Evolutionary conservation across 2,888 invertebrate genomes (phyloP).

Genomic region (Lasioglossum figueresi): DNA sequence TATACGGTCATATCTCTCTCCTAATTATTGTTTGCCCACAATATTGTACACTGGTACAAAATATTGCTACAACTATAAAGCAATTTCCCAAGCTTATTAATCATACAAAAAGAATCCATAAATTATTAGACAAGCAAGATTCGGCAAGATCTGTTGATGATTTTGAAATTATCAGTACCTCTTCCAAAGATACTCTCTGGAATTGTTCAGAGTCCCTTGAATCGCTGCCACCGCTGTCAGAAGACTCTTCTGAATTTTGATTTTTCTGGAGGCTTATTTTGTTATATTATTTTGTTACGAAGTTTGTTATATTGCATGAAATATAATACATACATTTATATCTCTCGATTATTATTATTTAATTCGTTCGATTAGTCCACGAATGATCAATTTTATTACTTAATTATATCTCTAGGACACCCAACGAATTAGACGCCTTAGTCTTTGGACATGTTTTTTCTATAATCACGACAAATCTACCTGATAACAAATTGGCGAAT

Average conservation of each 20-base stretch:
- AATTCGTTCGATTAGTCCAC: background rate
- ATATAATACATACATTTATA: slow-evolving; percentile 18
- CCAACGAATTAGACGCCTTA: slow-evolving; percentile 97
- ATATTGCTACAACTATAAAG: slow-evolving; percentile 82
- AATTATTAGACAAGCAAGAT: slow-evolving; percentile 62
- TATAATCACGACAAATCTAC: slow-evolving; percentile 94
- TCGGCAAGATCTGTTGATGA: slow-evolving; percentile 53
- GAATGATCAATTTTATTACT: slow-evolving; percentile 39
- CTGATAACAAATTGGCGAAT: slow-evolving; percentile 92
- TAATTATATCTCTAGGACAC: slow-evolving; percentile 85
- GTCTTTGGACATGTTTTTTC: slow-evolving; percentile 99
- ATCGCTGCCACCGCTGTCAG: slow-evolving; percentile 64
- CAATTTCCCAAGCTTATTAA: slow-evolving; percentile 84
- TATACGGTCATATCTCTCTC: slow-evolving; percentile 88
- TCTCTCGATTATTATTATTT: background rate
- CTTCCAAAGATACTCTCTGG: slow-evolving; percentile 74
- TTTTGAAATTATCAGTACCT: slow-evolving; percentile 67
- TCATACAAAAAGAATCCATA: slow-evolving; percentile 71
- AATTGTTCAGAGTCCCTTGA: slow-evolving; percentile 67
- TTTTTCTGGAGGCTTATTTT: slow-evolving; percentile 24
- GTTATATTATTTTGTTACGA: slow-evolving; percentile 23
- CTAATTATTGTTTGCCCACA: slow-evolving; percentile 75
- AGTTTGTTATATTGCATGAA: slow-evolving; percentile 22
- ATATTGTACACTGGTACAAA: slow-evolving; percentile 15
- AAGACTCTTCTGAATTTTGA: slow-evolving; percentile 63